phyloP scores from a whole-genome alignment of 2,797 vertebrate species.

The Harpagifer antarcticus region DNA sequence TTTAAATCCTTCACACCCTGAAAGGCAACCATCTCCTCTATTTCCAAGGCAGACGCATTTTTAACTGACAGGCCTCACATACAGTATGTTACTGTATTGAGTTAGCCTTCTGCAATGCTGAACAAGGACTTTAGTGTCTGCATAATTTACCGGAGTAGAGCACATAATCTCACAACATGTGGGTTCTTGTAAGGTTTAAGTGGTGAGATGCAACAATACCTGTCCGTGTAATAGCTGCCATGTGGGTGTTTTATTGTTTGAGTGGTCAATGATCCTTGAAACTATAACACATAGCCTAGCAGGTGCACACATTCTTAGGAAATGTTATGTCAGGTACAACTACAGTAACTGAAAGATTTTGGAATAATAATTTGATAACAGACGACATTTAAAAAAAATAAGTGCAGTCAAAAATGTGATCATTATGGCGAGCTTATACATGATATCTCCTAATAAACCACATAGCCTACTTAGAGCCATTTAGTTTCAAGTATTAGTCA shows the following conservation, averaged over 20 bases:
- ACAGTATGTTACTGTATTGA: not conserved
- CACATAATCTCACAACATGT: not conserved
- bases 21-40: conserved; percentile 27
- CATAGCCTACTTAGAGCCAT: not conserved
- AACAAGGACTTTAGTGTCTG: not conserved
- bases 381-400: not conserved
- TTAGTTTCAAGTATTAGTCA: not conserved
- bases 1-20: conserved; percentile 13
- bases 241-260: conserved; percentile 3
- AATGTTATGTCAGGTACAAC: conserved; percentile 6
- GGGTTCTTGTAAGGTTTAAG: conserved; percentile 1
- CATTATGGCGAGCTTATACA: no score
- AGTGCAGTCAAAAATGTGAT: not conserved
- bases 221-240: conserved; percentile 26
- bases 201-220: not conserved
- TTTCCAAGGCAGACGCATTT: conserved; percentile 19
- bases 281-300: not conserved
- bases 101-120: not conserved
- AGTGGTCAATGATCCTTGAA: conserved; percentile 25
- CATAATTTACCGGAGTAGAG: conserved; percentile 3
- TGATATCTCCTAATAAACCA: not conserved
- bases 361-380: not conserved
- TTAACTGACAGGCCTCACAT: not conserved
- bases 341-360: not conserved
- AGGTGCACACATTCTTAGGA: not conserved